Evolutionary conservation across 2,888 invertebrate genomes (phyloP), one percentile per base, ranked within the genome.

Genomic region (Sialis lutaria): DNA sequence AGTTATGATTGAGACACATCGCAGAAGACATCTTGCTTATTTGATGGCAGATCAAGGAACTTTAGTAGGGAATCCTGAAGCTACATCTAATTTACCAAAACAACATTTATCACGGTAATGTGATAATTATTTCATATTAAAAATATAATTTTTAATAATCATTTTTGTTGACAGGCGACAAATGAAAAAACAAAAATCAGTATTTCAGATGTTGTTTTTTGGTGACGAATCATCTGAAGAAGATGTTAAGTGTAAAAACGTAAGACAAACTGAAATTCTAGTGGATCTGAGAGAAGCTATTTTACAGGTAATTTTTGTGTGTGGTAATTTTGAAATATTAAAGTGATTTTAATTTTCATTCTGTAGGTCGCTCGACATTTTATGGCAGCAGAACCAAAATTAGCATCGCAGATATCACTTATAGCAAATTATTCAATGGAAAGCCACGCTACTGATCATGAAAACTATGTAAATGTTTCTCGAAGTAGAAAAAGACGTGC

Each of bases 231-330:
- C 72, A 52, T 77, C 74, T 51, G 79, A 81, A 58, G 89, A 91
- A 55, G 87, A 88, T 63, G 72, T 85, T 9, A 85, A 93, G 61
- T 89, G 86, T 50, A 98, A 98, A 67, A 98, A 98, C 70, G 90
- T 98, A 45, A 82, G 88, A 51, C 97, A 97, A 69, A 98, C 98
- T 56, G 97, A 98, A 72, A 84, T 97, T 58, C 71, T 98, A 53
- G 95, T 98, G n/a, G 96, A 97, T 69, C 72, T 98, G 46, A 75
- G 96, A 54, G 96, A 98, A 69, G 89, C 95, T 33, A 92, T 97
- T 55, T 69, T 95, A 47, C 95, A 90, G 68, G 80, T 88, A 51
- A 45, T 33, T 31, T n/a, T 8, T 32, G 34, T 47, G 30, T 7
- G 33, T 45, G 42, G 8, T 46, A 34, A 10, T 46, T 49, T 37